A percentile compares a stretch with the other conserved stretches of the same genome.
Evolutionary conservation across 2,113 vertebrate genomes (phyloP).

Genomic region (Rhinoderma darwinii): DNA sequence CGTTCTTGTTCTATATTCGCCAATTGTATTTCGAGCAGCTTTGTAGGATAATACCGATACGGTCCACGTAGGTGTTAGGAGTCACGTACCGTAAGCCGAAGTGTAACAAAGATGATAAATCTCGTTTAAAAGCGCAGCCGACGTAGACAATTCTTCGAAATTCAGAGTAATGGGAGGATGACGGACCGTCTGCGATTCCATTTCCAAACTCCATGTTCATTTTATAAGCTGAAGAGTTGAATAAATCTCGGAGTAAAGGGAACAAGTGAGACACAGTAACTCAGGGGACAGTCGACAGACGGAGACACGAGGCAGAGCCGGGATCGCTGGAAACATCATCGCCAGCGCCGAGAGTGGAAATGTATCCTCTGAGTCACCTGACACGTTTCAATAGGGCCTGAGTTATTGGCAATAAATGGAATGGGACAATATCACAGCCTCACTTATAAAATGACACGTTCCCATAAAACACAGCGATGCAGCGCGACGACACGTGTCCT

Average conservation of each 20-base stretch:
- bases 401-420: conserved; percentile 19
- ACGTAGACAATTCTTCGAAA: not conserved
- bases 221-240: conserved; percentile 74
- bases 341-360: not conserved
- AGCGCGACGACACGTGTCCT: not conserved
- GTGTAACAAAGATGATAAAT: not conserved
- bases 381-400: not conserved
- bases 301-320: not conserved
- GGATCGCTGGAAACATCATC: not conserved
- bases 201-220: conserved; percentile 70
- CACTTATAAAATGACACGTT: not conserved
- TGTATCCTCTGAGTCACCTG: not conserved
- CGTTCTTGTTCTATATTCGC: no score
- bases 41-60: not conserved
- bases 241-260: conserved; percentile 64
- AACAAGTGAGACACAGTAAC: conserved; percentile 66
- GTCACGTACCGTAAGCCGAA: not conserved
- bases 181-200: not conserved
- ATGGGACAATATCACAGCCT: not conserved
- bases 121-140: not conserved
- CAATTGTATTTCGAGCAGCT: no score
- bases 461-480: not conserved
- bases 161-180: not conserved
- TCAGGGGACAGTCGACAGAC: conserved; percentile 68
- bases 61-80: not conserved